These are phyloP conservation scores for Eupleurogrammus muticus DNA, from an alignment of 2,797 vertebrate species.

Conservation along the genomic window DNA sequence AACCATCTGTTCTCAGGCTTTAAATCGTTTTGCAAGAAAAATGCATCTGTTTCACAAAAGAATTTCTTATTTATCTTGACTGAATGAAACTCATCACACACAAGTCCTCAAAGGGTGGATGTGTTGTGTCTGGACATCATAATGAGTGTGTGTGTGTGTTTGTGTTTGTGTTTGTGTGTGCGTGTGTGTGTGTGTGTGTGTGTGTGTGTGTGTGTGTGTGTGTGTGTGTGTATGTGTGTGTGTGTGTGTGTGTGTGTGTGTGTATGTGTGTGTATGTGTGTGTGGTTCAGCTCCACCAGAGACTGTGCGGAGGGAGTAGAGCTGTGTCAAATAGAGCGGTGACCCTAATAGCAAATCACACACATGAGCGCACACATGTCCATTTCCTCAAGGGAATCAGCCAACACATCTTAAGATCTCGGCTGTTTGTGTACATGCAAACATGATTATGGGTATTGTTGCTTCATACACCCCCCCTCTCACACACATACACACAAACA, in stretches of 20 bases:
- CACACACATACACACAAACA: slow-evolving; percentile 12
- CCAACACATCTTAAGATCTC: slow-evolving; percentile 68
- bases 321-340: slow-evolving; percentile 72
- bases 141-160: slow-evolving; percentile 21
- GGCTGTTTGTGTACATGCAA: slow-evolving; percentile 42
- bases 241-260: slow-evolving; percentile 26
- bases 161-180: slow-evolving; percentile 35
- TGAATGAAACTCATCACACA: slow-evolving; percentile 32
- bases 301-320: slow-evolving; percentile 55
- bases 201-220: slow-evolving; percentile 13
- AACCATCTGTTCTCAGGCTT: neutral
- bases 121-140: too few relatives aligned
- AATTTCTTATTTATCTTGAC: slow-evolving; percentile 37
- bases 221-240: slow-evolving; percentile 24
- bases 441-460: slow-evolving; percentile 43
- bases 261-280: slow-evolving; percentile 32
- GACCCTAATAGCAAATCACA: slow-evolving; percentile 83
- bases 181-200: slow-evolving; percentile 34
- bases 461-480: slow-evolving; percentile 43
- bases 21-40: neutral
- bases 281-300: slow-evolving; percentile 60
- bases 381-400: slow-evolving; percentile 74
- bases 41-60: neutral
- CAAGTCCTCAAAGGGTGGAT: slow-evolving; percentile 5
- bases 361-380: slow-evolving; percentile 76